Evolutionary conservation across 2,797 vertebrate genomes (phyloP).

Genomic region (Aplochiton taeniatus): DNA sequence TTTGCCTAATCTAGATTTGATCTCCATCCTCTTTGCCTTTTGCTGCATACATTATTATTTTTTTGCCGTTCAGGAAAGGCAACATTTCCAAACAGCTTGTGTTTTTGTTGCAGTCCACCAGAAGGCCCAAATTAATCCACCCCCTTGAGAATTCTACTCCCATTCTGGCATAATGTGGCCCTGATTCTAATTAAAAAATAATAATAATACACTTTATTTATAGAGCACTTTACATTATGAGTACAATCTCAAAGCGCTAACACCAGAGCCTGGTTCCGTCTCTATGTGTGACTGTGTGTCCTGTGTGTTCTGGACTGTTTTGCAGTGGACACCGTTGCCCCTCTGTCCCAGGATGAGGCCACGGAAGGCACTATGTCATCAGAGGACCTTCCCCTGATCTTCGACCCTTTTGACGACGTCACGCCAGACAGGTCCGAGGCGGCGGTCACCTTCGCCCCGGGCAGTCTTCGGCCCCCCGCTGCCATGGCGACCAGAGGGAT

Average conservation of each 20-base stretch:
- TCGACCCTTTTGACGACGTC: constrained; percentile 73
- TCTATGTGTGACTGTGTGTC: constrained; percentile 25
- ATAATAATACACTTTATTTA: too few species aligned
- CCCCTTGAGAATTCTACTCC: constrained; percentile 5
- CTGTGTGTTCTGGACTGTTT: background rate
- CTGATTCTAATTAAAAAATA: too few species aligned
- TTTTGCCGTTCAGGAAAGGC: too few species aligned
- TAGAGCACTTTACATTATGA: too few species aligned
- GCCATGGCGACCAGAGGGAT: constrained; percentile 50
- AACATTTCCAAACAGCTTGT: too few species aligned
- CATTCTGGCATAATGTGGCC: background rate
- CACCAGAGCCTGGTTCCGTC: constrained; percentile 13
- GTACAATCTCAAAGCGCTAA: too few species aligned
- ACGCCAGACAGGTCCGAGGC: constrained; percentile 42
- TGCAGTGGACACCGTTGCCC: constrained; percentile 54
- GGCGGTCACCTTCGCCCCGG: constrained; percentile 34
- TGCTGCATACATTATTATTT: too few species aligned
- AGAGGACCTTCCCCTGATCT: constrained; percentile 76
- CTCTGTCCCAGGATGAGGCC: constrained; percentile 65
- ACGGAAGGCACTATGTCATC: constrained; percentile 77
- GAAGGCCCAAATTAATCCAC: constrained; percentile 3
- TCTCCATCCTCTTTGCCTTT: too few species aligned
- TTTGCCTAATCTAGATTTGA: too few species aligned
- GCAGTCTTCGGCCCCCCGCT: constrained; percentile 42
- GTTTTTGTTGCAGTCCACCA: too few species aligned